Evolutionary conservation across 2,113 vertebrate species (phyloP), one percentile per base, ranked within the genome.

Genomic region (Zosterops hypoxanthus): DNA sequence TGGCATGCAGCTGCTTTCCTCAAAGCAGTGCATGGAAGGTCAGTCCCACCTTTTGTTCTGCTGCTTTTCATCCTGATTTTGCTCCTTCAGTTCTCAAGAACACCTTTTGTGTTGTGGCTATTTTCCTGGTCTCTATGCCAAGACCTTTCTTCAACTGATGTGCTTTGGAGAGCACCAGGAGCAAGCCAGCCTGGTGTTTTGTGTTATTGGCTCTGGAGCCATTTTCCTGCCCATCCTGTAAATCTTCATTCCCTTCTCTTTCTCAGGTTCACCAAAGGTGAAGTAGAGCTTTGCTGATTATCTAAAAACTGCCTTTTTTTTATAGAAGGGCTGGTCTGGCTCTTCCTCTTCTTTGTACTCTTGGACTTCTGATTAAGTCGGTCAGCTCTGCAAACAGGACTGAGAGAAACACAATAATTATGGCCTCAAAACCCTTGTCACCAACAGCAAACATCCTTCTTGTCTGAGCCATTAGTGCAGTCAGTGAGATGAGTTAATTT

Each of bases 191-290:
- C 49, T 65, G 31, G 4, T 65, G 18, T 77, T 84, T 82, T 50
- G 42, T 56, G 26, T 53, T 11, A 3, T 1, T 80, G 39, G 49
- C 50, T 42, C 53, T 4, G 2, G 19, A 88, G 79, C 53, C 36
- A 6, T 53, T 75, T 95, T 93, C 88, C 72, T 94, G 93, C 63
- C 71, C 5, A 3, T 72, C 96, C 77, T 61, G 94, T 88, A 92
- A 14, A 70, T 95, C 96, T 90, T 95, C 89, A 92, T 95, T 96
- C 96, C 71, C 86, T 9, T 88, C 71, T 90, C 28, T 60, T 87
- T 59, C 31, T 52, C 1, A 5, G 59, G 82, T 86, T 90, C 86
- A 52, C 29, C 63, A 69, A 64, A 86, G 94, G 88, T 86, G 86
- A 90, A 64, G 24, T 41, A 55, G 55, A 31, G 64, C 55, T 90